Evolutionary conservation across 2,113 vertebrate species (phyloP), one percentile per base, ranked within the genome.

Genomic region (Tapirus terrestris): DNA sequence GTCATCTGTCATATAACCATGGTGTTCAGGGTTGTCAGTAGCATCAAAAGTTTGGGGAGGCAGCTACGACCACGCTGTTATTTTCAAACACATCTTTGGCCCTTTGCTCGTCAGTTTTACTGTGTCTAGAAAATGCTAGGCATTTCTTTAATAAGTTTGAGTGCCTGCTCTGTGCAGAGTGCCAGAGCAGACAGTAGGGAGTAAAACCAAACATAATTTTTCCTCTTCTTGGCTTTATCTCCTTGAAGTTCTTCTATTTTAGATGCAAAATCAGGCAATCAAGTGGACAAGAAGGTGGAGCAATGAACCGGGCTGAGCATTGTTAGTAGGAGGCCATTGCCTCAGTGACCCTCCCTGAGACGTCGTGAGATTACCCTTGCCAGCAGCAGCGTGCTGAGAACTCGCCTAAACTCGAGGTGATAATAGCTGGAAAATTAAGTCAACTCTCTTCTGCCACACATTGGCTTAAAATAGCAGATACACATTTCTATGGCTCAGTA

Each of bases 331-430:
- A n/a, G 43, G 25, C 25, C 51, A 0, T 17, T 5, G 31, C 33
- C 58, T 45, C 0, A 0, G 18, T 13, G 39, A 29, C 14, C 5
- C 5, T 68, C 39, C n/a, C 53, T 12, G 25, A 31, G 21, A 65
- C 17, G 4, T 17, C 12, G 0, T 3, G 23, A 56, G 31, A 3
- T 67, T 10, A 2, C 43, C 39, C 88, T 31, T 12, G 6, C 23
- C 17, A 2, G 2, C 0, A 79, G 39, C 17, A 60, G 25, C 36
- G 3, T 23, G 7, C 36, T 0, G 29, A 77, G 39, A 53, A 16
- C 17, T 4, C 4, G 14, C 45, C 36, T 87, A 8, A 16, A 2
- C 8, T 2, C 14, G 56, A 20, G 31, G 12, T 16, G 23, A 33
- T 27, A 58, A 11, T 12, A 58, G 31, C 21, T 27, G 45, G 63